Percentiles rank a stretch among this genome's conserved stretches.
phyloP scores from a whole-genome alignment of 2,797 vertebrate genomes.

The Sebastes hubbsi region DNA sequence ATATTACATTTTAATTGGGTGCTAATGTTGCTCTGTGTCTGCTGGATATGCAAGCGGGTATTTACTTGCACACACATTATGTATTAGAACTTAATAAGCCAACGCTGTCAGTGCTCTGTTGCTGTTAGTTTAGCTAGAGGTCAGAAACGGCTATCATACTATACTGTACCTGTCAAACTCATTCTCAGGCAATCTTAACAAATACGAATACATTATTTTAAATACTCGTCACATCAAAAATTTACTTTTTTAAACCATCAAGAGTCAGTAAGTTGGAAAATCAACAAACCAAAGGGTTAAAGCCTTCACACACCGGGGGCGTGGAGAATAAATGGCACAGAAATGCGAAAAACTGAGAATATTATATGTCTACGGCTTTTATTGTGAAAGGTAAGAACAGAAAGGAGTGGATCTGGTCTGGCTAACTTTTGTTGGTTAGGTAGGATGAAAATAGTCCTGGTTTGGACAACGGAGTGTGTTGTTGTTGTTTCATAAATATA shows the following conservation, averaged over 20 bases:
- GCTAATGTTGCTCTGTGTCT: background rate
- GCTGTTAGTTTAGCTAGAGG: background rate
- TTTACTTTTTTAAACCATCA: background rate
- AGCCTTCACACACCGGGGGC: no score
- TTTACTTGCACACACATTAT: background rate
- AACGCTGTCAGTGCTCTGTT: background rate
- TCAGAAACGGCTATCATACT: background rate
- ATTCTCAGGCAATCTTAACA: background rate
- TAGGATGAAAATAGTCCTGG: no score
- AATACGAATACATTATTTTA: background rate
- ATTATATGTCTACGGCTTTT: no score
- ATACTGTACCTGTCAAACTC: background rate
- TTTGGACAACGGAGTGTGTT: no score
- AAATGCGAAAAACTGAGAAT: no score
- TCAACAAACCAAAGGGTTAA: background rate
- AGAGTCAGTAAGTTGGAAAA: background rate
- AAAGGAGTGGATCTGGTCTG: no score
- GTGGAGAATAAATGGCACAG: accelerated
- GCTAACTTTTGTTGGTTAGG: no score
- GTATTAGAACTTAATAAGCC: background rate
- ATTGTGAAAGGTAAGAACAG: no score
- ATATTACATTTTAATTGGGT: background rate
- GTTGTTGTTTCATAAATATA: no score
- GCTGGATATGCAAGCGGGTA: background rate
- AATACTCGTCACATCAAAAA: background rate